Evolutionary conservation across 2,797 vertebrate genomes (phyloP).

Genomic region (Scleropages formosus): DNA sequence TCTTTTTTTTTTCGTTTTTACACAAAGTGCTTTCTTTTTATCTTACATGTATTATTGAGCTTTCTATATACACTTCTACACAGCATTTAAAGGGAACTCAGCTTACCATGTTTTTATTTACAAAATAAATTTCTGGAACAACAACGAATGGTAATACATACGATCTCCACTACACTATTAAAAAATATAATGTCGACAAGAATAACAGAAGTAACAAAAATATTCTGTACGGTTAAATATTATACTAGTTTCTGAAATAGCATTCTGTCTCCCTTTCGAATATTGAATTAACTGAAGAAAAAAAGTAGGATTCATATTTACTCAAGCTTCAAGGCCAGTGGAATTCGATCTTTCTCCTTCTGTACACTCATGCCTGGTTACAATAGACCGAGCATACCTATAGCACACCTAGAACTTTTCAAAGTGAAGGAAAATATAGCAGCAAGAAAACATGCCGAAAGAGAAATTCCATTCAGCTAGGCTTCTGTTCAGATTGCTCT

Average conservation of each 20-base stretch:
- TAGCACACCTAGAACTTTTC: background rate
- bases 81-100: conserved; percentile 82
- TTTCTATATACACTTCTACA: conserved; percentile 84
- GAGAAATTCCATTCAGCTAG: background rate
- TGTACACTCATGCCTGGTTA: background rate
- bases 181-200: conserved; percentile 37
- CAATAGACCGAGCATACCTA: no score
- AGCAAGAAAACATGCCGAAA: conserved; percentile 15
- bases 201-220: conserved; percentile 35
- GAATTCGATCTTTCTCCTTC: background rate
- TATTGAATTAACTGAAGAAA: conserved; percentile 32
- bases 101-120: conserved; percentile 67
- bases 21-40: conserved; percentile 92
- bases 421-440: conserved; percentile 10
- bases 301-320: conserved; percentile 15
- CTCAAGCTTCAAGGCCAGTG: background rate
- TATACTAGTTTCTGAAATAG: conserved; percentile 63
- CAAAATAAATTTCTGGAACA: conserved; percentile 58
- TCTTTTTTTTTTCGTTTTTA: conserved; percentile 72
- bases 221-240: conserved; percentile 41
- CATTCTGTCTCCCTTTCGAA: conserved; percentile 71
- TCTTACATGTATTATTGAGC: conserved; percentile 84
- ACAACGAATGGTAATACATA: conserved; percentile 22
- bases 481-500: conserved; percentile 9
- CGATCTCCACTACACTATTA: conserved; percentile 57